phyloP scores from a whole-genome alignment of 2,797 vertebrate genomes.

The Onychomys leucogaster region DNA sequence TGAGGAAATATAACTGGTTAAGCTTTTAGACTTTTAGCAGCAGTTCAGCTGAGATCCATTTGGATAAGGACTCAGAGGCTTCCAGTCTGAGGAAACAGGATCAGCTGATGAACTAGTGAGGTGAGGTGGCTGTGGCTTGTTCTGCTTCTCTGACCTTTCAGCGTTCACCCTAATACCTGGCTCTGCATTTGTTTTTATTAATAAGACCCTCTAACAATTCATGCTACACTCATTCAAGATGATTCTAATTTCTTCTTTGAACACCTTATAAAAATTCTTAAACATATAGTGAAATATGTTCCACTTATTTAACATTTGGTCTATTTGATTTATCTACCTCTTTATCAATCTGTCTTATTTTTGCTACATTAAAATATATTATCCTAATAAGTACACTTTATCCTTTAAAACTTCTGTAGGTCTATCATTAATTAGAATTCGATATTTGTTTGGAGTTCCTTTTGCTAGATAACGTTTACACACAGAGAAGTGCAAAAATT shows the following conservation, averaged over 20 bases:
- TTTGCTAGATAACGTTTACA: conserved; percentile 39
- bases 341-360: conserved; percentile 25
- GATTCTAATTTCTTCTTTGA: conserved; percentile 30
- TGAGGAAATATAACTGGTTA: no score
- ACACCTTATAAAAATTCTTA: conserved; percentile 48
- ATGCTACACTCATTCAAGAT: neutral
- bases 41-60: no score
- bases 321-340: neutral
- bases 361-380: conserved; percentile 41
- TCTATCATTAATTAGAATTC: conserved; percentile 17
- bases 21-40: no score
- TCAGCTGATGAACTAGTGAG: no score
- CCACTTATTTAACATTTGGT: conserved; percentile 27
- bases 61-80: no score
- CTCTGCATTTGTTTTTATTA: no score
- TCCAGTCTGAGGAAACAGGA: no score
- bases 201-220: no score
- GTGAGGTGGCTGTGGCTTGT: no score
- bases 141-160: no score
- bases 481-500: conserved; percentile 39
- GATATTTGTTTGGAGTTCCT: conserved; percentile 22
- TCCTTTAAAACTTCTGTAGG: neutral
- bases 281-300: conserved; percentile 35
- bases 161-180: no score
- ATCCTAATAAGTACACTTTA: neutral